Base-by-base conservation (phyloP, 2,888 invertebrate genomes). In the Mystacides longicornis region DNA sequence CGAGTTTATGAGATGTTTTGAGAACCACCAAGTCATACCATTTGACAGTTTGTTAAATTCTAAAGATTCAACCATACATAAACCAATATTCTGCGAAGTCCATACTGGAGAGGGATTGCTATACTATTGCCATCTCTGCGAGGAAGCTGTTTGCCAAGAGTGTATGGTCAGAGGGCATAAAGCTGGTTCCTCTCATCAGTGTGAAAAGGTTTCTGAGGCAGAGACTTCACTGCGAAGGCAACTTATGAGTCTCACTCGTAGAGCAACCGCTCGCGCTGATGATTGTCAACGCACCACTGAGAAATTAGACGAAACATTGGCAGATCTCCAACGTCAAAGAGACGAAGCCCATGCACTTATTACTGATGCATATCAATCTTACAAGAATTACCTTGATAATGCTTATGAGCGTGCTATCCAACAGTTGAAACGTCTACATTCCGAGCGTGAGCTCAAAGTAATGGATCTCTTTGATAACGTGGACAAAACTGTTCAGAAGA, bases 1-100 rank as follows among this genome's bases (percentile, higher is more conserved):
- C 72, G 89, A 93, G 71, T 94, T 89, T 68, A 96, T 96, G 96
- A 83, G 93, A 63, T 94, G 95, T 75, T 97, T 97, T 70, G 95
- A 96, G 72, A 92, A 91, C 66, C 96, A 97, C 71, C 82, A 88
- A 71, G 94, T 94, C 37, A 85, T 93, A 52, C 86, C 89, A 45
- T 86, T 95, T 67, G 93, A 93, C 66, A 92, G 93, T 64, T 78
- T 93, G 68, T 84, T 86, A 65, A 81, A 82, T 64, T 86, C 87
- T 62, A 86, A 86, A 65, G 85, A 89, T 67, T 86, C 87, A 65
- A 79, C 90, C 62, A 86, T 94, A 63, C 93, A 93, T 67, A 93
- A 92, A 71, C 93, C 93, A 37, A 83, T 95, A 57, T 87, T 87
- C 68, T 95, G 95, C 70, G 80, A 81, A 54, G 78, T 81, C 62